A percentile compares a stretch with the other conserved stretches of the same genome.
Evolutionary conservation across 2,113 vertebrate genomes (phyloP).

Genomic region (Spermophilus dauricus): DNA sequence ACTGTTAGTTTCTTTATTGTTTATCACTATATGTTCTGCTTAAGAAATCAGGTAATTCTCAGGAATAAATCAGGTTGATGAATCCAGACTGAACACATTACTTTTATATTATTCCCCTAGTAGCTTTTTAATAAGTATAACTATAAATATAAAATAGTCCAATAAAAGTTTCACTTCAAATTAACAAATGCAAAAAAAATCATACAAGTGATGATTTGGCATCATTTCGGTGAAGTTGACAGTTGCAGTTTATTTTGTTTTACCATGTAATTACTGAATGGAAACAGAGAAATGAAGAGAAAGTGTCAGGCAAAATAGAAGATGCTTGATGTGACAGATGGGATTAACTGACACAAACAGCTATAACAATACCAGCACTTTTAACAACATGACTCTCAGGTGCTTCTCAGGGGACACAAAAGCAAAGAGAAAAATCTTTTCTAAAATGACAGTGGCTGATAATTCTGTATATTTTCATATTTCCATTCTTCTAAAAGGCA

Average conservation of each 20-base stretch:
- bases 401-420: slow-evolving; percentile 69
- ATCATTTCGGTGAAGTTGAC: slow-evolving; percentile 31
- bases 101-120: background rate
- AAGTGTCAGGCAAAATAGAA: slow-evolving; percentile 51
- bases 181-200: slow-evolving; percentile 3
- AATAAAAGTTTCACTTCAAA: background rate
- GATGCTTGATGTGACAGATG: slow-evolving; percentile 80
- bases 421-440: slow-evolving; percentile 79
- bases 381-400: slow-evolving; percentile 82
- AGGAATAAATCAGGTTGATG: background rate
- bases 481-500: slow-evolving; percentile 14
- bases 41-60: slow-evolving; percentile 33
- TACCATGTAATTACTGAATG: slow-evolving; percentile 44
- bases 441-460: slow-evolving; percentile 75
- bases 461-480: slow-evolving; percentile 45
- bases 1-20: background rate
- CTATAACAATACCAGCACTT: slow-evolving; percentile 77
- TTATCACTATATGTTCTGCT: background rate
- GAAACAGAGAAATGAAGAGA: slow-evolving; percentile 61
- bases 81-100: background rate
- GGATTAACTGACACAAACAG: slow-evolving; percentile 85
- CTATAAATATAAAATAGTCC: background rate
- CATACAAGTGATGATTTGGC: background rate
- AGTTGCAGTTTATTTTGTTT: background rate
- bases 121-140: background rate